These are phyloP conservation scores for Pentamera pediparva DNA, from an alignment of 53 echinoderm and acorn worm genomes.

Conservation along the genomic window DNA sequence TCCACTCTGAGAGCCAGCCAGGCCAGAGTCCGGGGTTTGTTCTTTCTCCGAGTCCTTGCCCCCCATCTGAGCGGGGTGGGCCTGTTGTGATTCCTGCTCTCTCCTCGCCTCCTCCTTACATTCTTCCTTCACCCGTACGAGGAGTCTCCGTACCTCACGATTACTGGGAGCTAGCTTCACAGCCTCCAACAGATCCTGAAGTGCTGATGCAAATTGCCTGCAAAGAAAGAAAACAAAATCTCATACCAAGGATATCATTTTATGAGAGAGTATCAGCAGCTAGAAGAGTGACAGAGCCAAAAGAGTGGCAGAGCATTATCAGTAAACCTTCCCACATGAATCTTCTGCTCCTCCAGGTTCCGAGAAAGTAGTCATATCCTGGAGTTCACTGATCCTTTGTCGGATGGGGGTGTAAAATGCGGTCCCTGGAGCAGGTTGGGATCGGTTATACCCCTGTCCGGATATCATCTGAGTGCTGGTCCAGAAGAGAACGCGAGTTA, in stretches of 20 bases:
- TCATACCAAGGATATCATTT: not conserved
- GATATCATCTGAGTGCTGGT: no score
- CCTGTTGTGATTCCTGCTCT: constrained; percentile 63
- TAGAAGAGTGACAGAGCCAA: not conserved
- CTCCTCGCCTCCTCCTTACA: constrained; percentile 93
- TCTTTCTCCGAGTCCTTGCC: constrained; percentile 69
- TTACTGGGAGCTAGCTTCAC: constrained; percentile 94
- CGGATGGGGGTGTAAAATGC: no score
- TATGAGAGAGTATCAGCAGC: not conserved
- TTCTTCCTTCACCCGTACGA: constrained; percentile 94
- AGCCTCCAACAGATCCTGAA: constrained; percentile 91
- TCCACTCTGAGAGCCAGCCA: constrained; percentile 79
- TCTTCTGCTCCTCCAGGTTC: no score
- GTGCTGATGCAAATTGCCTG: constrained; percentile 91
- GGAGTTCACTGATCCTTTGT: no score
- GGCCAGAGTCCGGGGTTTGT: constrained; percentile 74
- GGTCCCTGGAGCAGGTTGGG: no score
- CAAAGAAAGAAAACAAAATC: not conserved
- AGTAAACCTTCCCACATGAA: no score
- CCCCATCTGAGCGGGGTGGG: constrained; percentile 28
- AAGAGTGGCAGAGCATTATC: no score
- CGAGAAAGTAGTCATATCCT: no score
- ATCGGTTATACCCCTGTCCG: no score
- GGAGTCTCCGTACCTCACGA: constrained; percentile 79
- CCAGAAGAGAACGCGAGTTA: no score